Conservation (phyloP, 2,888 invertebrate genomes). For the Lottia gigantea region DNA sequence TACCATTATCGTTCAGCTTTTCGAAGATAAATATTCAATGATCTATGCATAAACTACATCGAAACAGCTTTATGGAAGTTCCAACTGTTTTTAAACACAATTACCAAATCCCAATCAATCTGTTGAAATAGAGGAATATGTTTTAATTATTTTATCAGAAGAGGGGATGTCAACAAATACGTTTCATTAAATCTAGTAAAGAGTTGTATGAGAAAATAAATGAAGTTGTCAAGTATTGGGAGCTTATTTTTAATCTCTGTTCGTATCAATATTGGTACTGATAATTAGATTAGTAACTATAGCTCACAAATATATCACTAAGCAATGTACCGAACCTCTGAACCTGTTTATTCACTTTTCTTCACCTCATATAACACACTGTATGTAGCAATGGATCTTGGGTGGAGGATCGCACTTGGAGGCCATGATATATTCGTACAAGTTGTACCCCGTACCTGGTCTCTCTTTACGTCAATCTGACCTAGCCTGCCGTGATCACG, state of each 20-base stretch:
- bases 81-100: too few relatives aligned
- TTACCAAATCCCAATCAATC: too few relatives aligned
- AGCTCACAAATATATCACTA: neutral
- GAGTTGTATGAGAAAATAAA: neutral
- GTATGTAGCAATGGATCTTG: too few relatives aligned
- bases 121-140: too few relatives aligned
- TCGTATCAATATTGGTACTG: neutral
- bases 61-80: too few relatives aligned
- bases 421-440: neutral
- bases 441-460: neutral
- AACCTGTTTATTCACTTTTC: constrained; percentile 7
- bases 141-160: too few relatives aligned
- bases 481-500: constrained; percentile 8
- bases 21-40: too few relatives aligned
- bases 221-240: neutral
- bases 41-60: too few relatives aligned
- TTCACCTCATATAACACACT: neutral
- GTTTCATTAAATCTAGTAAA: neutral
- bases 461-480: neutral
- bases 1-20: too few relatives aligned
- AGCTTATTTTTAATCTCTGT: neutral
- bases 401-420: neutral
- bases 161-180: too few relatives aligned
- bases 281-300: neutral
- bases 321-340: neutral